phyloP scores from a whole-genome alignment of 2,888 invertebrate genomes.

The Eugnorisma glareosa region DNA sequence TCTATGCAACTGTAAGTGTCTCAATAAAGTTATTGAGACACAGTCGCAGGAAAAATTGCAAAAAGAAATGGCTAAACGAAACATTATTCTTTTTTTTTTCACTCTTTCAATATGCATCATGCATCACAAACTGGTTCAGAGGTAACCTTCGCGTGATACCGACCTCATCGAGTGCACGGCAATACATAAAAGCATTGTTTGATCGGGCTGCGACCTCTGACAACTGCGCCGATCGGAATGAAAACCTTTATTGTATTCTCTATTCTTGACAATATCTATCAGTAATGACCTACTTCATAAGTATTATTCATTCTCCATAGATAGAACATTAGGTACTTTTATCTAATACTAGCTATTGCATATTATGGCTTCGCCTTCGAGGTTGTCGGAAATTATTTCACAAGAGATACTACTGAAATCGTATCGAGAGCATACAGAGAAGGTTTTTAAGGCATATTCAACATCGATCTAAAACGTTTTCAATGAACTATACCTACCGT shows the following conservation, averaged over 20 bases:
- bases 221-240: slow-evolving; percentile 9
- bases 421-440: no score
- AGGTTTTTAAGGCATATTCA: no score
- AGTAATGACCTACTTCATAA: slow-evolving; percentile 8
- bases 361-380: background rate
- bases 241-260: slow-evolving; percentile 31
- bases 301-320: background rate
- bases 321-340: background rate
- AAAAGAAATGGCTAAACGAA: no score
- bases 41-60: no score
- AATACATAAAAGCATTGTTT: slow-evolving; percentile 36
- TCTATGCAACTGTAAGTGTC: background rate
- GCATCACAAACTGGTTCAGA: slow-evolving; percentile 41
- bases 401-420: background rate
- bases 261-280: slow-evolving; percentile 32
- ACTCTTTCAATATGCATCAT: slow-evolving; percentile 11
- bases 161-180: slow-evolving; percentile 28
- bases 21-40: no score
- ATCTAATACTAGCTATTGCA: background rate
- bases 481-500: no score
- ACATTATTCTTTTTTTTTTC: no score
- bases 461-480: no score
- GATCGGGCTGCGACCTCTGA: slow-evolving; percentile 37
- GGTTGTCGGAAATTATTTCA: background rate
- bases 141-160: slow-evolving; percentile 39